Conservation (phyloP, 2,888 invertebrate species). For the Catocala nupta region DNA sequence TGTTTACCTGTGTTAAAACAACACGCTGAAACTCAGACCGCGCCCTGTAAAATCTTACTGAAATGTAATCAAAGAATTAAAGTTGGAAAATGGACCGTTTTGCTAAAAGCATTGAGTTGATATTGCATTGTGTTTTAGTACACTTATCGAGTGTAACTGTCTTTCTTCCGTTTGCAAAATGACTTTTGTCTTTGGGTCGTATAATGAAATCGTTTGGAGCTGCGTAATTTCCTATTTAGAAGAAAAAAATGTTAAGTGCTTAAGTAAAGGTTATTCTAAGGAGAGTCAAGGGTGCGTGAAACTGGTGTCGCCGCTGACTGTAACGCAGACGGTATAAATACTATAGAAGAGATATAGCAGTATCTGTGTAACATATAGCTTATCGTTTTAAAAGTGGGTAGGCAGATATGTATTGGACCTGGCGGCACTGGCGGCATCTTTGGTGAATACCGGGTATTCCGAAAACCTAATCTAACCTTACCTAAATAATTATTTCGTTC, state of each 20-base stretch:
- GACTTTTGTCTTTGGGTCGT: conserved; percentile 40
- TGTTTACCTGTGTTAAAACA: not conserved
- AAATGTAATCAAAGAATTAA: conserved; percentile 45
- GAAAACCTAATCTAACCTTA: too few species aligned
- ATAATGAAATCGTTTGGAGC: conserved; percentile 41
- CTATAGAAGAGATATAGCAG: too few species aligned
- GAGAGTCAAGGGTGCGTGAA: conserved; percentile 34
- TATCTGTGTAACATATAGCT: too few species aligned
- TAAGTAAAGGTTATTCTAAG: conserved; percentile 24
- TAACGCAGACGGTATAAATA: too few species aligned
- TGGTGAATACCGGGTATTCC: too few species aligned
- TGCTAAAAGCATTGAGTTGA: conserved; percentile 39
- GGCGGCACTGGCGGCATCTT: too few species aligned
- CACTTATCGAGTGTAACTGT: conserved; percentile 37
- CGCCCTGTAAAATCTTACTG: conserved; percentile 32
- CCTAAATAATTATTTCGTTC: too few species aligned
- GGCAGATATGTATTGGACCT: too few species aligned
- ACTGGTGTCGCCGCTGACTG: not conserved
- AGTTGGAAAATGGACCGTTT: conserved; percentile 40
- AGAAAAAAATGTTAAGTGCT: conserved; percentile 28
- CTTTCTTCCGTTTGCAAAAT: conserved; percentile 27
- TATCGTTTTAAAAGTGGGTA: too few species aligned
- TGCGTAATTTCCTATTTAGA: conserved; percentile 44
- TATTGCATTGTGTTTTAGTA: conserved; percentile 36
- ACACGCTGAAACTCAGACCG: conserved; percentile 23